These are phyloP conservation scores for Sericinus montela DNA, from an alignment of 2,888 invertebrate genomes.

Conservation along the genomic window DNA sequence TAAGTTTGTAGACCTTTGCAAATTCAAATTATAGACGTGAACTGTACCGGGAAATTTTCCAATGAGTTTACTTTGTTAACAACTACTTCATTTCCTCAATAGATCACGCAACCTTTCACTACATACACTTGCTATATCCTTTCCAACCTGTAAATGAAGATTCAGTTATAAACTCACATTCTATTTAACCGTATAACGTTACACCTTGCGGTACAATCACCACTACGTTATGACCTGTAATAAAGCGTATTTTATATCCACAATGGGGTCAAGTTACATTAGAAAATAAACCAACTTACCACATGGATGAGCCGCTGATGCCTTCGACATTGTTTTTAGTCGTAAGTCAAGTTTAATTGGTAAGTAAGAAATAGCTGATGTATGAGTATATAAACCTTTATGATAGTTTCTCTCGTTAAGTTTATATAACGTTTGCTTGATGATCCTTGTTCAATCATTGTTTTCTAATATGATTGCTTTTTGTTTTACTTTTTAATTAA, in stretches of 20 bases:
- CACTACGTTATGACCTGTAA: constrained; percentile 38
- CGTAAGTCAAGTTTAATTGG: constrained; percentile 30
- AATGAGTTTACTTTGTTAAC: background rate
- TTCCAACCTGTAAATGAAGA: constrained; percentile 43
- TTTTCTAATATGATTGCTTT: background rate
- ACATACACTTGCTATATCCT: constrained; percentile 32
- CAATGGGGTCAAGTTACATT: constrained; percentile 33
- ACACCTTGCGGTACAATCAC: constrained; percentile 52
- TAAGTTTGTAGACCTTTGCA: too few species aligned
- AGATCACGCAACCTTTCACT: constrained; percentile 12
- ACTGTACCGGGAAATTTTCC: too few species aligned
- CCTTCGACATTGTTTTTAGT: constrained; percentile 37
- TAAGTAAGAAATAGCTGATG: constrained; percentile 2
- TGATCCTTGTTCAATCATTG: constrained; percentile 18
- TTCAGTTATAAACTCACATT: constrained; percentile 59
- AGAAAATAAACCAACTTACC: constrained; percentile 40
- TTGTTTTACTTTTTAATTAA: background rate
- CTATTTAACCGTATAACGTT: constrained; percentile 54
- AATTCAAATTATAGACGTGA: too few species aligned
- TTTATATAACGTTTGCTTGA: constrained; percentile 42
- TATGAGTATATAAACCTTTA: constrained; percentile 34
- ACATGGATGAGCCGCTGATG: constrained; percentile 41
- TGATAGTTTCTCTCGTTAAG: constrained; percentile 45
- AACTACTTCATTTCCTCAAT: constrained; percentile 1
- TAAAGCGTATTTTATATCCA: constrained; percentile 28